Evolutionary conservation across 2,888 invertebrate genomes (phyloP).

Genomic region (Morpho helenor): DNA sequence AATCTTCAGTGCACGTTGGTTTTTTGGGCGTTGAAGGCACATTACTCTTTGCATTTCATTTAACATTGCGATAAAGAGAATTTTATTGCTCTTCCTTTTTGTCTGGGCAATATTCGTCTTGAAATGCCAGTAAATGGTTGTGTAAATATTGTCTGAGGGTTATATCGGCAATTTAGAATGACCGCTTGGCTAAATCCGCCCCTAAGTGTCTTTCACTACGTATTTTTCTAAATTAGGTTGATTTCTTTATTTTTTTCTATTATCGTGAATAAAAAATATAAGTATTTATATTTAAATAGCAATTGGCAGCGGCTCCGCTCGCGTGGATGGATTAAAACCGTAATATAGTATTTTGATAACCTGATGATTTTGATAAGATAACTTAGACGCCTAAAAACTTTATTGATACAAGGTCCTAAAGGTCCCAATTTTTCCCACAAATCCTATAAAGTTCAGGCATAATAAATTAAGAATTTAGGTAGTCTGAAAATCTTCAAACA

Average conservation of each 20-base stretch:
- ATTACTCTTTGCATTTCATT: conserved; percentile 26
- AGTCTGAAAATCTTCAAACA: too few relatives aligned
- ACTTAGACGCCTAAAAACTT: too few relatives aligned
- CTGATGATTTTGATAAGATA: too few relatives aligned
- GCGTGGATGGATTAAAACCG: too few relatives aligned
- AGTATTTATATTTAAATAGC: neutral
- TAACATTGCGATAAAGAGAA: conserved; percentile 22
- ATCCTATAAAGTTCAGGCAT: too few relatives aligned
- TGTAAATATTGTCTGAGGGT: conserved; percentile 12
- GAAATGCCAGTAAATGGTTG: conserved; percentile 13
- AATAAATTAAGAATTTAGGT: too few relatives aligned
- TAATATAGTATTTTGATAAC: too few relatives aligned
- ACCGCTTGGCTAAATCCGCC: conserved; percentile 1
- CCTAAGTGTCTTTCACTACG: conserved; percentile 4
- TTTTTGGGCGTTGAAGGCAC: conserved; percentile 20
- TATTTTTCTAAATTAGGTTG: neutral
- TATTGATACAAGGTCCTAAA: too few relatives aligned
- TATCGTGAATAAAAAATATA: neutral
- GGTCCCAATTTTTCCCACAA: too few relatives aligned
- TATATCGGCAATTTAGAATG: conserved; percentile 12
- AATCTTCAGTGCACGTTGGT: conserved; percentile 11
- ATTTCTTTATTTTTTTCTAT: neutral
- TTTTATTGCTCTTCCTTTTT: conserved; percentile 21
- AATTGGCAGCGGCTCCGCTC: too few relatives aligned
- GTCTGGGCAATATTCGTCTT: conserved; percentile 12